Base-by-base conservation (phyloP, 1,140 invertebrate genomes). In the Radopholus similis region DNA sequence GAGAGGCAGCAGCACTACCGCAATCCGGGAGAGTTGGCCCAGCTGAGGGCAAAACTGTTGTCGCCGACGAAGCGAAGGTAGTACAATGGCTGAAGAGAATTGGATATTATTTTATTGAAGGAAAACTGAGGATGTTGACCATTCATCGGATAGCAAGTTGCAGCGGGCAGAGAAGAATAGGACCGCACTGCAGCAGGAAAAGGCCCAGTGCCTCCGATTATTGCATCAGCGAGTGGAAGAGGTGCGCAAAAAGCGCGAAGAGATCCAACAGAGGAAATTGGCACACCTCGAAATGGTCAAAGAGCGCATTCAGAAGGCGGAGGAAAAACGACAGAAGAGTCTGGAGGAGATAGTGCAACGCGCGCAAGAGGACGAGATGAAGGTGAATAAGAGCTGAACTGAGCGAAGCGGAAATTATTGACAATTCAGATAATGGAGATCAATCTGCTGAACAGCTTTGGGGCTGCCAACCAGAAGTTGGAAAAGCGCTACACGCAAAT, bases 121-220 rank as follows among this genome's bases (percentile, higher is more conserved):
- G 58, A 67, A 44, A 65, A 71, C 4, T 66, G 68, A 51, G 30
- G 47, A 51, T 15, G 30, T 51, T 23, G 47, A 51, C 47, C 21
- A 51, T 23, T 51, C 47, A 23, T 51, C 47, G 47, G 47, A 51
- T 9, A 51, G n/a, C 47, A 51, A 51, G 30, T 51, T 51, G 60
- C 64, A 72, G 44, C 72, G 72, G 42, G 77, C 77, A 1, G 72
- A 80, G 55, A 77, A 80, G 44, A 34, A 77, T 35, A 49, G 76
- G n/a, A 42, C 64, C 11, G 32, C 55, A 37, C 55, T 77, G 30
- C 66, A 76, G 34, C 57, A 73, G 34, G 59, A 68, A 13, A 78
- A 73, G 51, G 60, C 76, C 5, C 23, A 58, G 15, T 64, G 70
- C 15, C 47, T 77, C 32, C 55, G 67, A 23, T 70, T 67, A 32